These are phyloP conservation scores for Conopomorpha cramerella DNA, from an alignment of 1,140 invertebrate genomes.

Conservation along the genomic window DNA sequence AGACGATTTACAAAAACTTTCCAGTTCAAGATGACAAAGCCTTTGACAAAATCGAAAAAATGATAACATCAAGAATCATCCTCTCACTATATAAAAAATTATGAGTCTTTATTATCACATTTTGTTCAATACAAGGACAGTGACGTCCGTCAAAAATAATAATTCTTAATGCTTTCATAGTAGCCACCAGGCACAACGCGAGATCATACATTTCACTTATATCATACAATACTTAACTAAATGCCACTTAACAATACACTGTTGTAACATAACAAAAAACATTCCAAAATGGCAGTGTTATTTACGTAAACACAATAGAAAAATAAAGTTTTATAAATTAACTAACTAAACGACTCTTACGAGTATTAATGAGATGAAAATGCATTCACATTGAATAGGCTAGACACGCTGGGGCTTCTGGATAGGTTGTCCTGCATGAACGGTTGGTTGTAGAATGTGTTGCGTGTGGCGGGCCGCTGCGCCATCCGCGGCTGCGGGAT, in stretches of 20 bases:
- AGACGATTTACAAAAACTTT: slow-evolving; percentile 56
- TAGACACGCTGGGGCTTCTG: slow-evolving; percentile 29
- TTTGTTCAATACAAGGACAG: slow-evolving; percentile 50
- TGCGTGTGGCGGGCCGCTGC: slow-evolving; percentile 21
- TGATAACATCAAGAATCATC: slow-evolving; percentile 61
- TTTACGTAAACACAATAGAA: slow-evolving; percentile 27
- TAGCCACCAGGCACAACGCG: slow-evolving; percentile 42
- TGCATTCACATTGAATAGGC: slow-evolving; percentile 34
- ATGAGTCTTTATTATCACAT: slow-evolving; percentile 59
- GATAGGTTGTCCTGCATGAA: slow-evolving; percentile 20
- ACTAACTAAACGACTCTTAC: too few species aligned
- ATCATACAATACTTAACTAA: slow-evolving; percentile 32
- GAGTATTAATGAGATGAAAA: slow-evolving; percentile 22
- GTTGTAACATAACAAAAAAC: slow-evolving; percentile 43
- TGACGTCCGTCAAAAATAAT: slow-evolving; percentile 54
- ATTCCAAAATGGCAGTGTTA: slow-evolving; percentile 52
- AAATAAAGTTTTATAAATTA: slow-evolving; percentile 13
- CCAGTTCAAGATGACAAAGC: slow-evolving; percentile 49
- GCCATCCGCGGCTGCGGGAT: slow-evolving; percentile 40
- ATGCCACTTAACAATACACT: slow-evolving; percentile 46
- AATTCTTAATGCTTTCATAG: slow-evolving; percentile 59
- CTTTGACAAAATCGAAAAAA: slow-evolving; percentile 29
- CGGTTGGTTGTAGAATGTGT: slow-evolving; percentile 13
- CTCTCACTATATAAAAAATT: slow-evolving; percentile 35
- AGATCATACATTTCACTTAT: slow-evolving; percentile 55